Evolutionary conservation across 2,888 invertebrate genomes (phyloP), one percentile per base, ranked within the genome.

Genomic region (Cepaea hortensis): DNA sequence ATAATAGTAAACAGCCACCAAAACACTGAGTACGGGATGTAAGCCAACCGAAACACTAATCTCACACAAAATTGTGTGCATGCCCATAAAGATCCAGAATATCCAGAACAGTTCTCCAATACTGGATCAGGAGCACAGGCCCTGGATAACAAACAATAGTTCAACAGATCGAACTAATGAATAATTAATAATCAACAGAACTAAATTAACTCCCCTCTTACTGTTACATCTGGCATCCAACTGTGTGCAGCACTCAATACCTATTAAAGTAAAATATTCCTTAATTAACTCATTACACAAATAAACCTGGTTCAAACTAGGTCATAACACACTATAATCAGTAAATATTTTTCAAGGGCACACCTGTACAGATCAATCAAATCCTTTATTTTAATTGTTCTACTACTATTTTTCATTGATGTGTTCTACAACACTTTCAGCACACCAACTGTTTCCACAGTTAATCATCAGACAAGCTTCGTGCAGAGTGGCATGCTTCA

Each of bases 121-220:
- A 23, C 61, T 3, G 11, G 23, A 7, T 76, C 50, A 76, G 18
- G 50, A 23, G 61, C 13, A 61, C 79, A 61, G 23, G 18, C 23
- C 79, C 79, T 79, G 61, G 79, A 61, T 79, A 18, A 79, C n/a
- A 79, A 61, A 79, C 61, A 79, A 76, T 3, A 9, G 55, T 55
- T 55, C 7, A 55, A 55, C 55, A 55, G 55, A 55, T 55, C 55
- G 6, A 55, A 55, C 55, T 1, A 55, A 55, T 55, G 55, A 55
- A 55, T 55, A 55, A 11, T 55, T 55, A 55, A 11, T 55, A 55
- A 55, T 55, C 11, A 55, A 9, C 0, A 55, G 55, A 0, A 55
- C 11, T 11, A 6, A 55, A 11, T 55, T 55, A 55, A 55, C 55
- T 55, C 55, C 55, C 55, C 6, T 55, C 55, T 55, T 55, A 5